These are phyloP conservation scores for Leptatherina wallacei DNA, from an alignment of 2,797 vertebrate species.

Conservation along the genomic window DNA sequence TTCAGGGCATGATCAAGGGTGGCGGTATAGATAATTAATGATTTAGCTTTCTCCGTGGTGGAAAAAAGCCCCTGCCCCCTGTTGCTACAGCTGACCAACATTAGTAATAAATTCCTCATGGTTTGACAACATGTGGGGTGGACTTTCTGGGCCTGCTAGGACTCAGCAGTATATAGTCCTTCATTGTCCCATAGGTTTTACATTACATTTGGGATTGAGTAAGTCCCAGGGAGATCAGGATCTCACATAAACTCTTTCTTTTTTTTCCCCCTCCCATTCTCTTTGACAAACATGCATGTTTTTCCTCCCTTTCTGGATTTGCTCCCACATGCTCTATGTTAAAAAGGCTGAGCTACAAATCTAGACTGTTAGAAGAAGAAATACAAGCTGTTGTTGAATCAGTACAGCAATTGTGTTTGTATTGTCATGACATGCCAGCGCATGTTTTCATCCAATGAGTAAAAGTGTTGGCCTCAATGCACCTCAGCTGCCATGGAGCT, in stretches of 20 bases:
- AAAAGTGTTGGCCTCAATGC: constrained; percentile 44
- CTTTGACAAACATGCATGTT: constrained; percentile 22
- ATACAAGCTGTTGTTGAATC: constrained; percentile 68
- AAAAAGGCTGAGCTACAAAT: constrained; percentile 60
- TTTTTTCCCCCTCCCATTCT: constrained; percentile 8
- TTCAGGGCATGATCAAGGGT: constrained; percentile 74
- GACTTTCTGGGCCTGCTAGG: constrained; percentile 66
- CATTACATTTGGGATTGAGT: constrained; percentile 78
- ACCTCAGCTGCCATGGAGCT: constrained; percentile 46
- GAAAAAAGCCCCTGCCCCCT: constrained; percentile 48
- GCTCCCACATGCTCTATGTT: constrained; percentile 47
- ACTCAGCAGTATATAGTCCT: constrained; percentile 57
- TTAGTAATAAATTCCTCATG: constrained; percentile 87
- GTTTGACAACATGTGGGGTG: constrained; percentile 81
- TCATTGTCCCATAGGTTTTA: constrained; percentile 82
- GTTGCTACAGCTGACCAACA: constrained; percentile 83
- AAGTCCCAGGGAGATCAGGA: constrained; percentile 72
- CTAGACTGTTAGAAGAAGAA: constrained; percentile 66
- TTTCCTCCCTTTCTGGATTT: constrained; percentile 40
- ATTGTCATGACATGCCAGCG: constrained; percentile 50
- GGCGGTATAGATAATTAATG: constrained; percentile 76
- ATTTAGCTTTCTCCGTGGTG: constrained; percentile 67
- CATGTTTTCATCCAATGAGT: constrained; percentile 55
- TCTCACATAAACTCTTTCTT: constrained; percentile 56
- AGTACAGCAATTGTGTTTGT: constrained; percentile 56